Percentiles rank a stretch among this genome's conserved stretches.
Evolutionary conservation across 53 echinoderm and acorn worm genomes (phyloP).

Genomic region (Astropecten irregularis): DNA sequence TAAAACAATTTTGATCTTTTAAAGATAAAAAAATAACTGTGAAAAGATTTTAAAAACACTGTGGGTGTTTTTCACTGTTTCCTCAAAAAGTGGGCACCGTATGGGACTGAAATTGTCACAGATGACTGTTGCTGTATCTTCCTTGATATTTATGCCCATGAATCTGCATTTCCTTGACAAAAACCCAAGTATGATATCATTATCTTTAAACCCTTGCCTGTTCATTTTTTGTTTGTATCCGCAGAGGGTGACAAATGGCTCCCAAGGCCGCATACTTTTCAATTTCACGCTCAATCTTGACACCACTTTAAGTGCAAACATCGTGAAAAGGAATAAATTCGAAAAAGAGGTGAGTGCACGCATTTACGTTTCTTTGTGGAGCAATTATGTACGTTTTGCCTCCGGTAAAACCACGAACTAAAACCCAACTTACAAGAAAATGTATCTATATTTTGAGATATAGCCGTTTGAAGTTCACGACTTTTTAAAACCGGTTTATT

Average conservation of each 20-base stretch:
- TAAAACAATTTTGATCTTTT: too few relatives aligned
- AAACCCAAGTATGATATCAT: too few relatives aligned
- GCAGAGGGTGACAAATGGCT: not conserved
- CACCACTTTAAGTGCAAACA: not conserved
- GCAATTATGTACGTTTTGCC: not conserved
- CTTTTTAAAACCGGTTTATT: too few relatives aligned
- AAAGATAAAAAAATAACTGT: too few relatives aligned
- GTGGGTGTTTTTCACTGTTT: too few relatives aligned
- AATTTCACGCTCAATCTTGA: conserved; percentile 29
- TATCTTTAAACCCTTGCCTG: not conserved
- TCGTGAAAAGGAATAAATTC: not conserved
- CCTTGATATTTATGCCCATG: too few relatives aligned
- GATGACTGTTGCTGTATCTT: too few relatives aligned
- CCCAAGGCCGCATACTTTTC: not conserved
- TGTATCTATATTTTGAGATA: too few relatives aligned
- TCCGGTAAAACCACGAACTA: not conserved
- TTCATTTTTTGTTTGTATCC: not conserved
- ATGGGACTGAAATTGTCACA: too few relatives aligned
- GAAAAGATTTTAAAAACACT: not conserved
- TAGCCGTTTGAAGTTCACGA: too few relatives aligned
- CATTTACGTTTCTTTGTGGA: not conserved
- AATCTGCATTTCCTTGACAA: too few relatives aligned
- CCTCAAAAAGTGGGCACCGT: too few relatives aligned
- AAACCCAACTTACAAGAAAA: not conserved
- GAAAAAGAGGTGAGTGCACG: conserved; percentile 1